Conservation (phyloP, 1,140 invertebrate genomes). For the Orchesella cincta region DNA sequence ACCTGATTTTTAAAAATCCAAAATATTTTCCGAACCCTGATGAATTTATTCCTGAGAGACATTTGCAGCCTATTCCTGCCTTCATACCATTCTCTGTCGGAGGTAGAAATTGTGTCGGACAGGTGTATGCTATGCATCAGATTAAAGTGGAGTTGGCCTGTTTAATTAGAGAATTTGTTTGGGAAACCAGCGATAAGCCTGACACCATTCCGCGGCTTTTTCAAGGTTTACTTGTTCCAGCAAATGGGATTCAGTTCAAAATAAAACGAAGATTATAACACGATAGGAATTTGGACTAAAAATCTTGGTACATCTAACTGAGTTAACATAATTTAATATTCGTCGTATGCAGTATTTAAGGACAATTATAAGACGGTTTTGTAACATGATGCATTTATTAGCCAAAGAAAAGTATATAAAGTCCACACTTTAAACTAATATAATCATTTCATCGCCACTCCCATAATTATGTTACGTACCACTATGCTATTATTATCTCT, state of each 20-base stretch:
- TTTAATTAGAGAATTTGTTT: not conserved
- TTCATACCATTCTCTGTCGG: not conserved
- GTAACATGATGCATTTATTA: no score
- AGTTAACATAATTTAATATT: no score
- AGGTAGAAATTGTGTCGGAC: not conserved
- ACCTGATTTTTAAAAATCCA: slow-evolving; percentile 1
- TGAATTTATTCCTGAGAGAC: not conserved
- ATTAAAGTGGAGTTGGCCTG: not conserved
- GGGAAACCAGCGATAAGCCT: not conserved
- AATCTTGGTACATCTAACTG: no score
- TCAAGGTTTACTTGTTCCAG: not conserved
- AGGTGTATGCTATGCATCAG: slow-evolving; percentile 5
- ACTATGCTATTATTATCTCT: no score
- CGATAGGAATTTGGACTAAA: no score
- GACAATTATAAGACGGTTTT: no score
- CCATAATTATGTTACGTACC: no score
- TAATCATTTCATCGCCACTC: no score
- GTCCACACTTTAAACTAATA: no score
- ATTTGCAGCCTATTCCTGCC: not conserved
- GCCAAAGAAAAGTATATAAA: no score
- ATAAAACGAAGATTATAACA: not conserved
- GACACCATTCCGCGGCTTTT: not conserved
- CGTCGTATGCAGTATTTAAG: no score
- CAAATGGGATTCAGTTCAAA: not conserved
- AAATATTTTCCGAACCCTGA: not conserved